A percentile compares a stretch with the other conserved stretches of the same genome.
These are phyloP conservation scores for Chauna torquata DNA, from an alignment of 2,113 vertebrate genomes.

Conservation along the genomic window DNA sequence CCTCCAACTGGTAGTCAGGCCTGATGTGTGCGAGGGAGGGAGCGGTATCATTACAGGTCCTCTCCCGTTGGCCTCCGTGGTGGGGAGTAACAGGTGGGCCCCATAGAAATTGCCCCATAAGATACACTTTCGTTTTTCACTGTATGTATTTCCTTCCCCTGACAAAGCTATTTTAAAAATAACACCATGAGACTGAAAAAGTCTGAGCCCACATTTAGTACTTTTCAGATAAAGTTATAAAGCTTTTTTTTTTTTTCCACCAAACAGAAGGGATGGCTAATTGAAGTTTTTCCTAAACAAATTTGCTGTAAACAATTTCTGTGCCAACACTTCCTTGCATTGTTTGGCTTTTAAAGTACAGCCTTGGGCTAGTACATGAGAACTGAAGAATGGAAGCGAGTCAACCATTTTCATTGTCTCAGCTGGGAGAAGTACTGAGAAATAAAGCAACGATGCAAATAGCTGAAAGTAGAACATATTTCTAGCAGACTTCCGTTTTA, in stretches of 20 bases:
- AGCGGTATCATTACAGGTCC: accelerated
- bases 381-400: background rate
- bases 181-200: background rate
- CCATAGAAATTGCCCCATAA: background rate
- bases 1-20: accelerated
- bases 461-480: background rate
- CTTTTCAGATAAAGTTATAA: background rate
- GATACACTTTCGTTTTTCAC: background rate
- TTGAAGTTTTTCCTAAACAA: background rate
- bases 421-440: background rate
- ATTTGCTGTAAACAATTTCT: background rate
- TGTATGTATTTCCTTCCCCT: background rate
- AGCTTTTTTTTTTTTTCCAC: accelerated
- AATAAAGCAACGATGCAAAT: background rate
- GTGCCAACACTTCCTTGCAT: background rate
- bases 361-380: background rate
- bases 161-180: background rate
- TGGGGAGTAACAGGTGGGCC: background rate
- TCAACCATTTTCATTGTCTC: background rate
- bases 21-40: accelerated
- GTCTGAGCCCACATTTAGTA: background rate
- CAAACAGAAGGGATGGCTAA: background rate
- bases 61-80: accelerated
- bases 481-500: slow-evolving; percentile 6
- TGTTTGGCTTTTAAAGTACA: slow-evolving; percentile 12